These are phyloP conservation scores for Chamaea fasciata DNA, from an alignment of 2,113 vertebrate genomes.

Conservation along the genomic window DNA sequence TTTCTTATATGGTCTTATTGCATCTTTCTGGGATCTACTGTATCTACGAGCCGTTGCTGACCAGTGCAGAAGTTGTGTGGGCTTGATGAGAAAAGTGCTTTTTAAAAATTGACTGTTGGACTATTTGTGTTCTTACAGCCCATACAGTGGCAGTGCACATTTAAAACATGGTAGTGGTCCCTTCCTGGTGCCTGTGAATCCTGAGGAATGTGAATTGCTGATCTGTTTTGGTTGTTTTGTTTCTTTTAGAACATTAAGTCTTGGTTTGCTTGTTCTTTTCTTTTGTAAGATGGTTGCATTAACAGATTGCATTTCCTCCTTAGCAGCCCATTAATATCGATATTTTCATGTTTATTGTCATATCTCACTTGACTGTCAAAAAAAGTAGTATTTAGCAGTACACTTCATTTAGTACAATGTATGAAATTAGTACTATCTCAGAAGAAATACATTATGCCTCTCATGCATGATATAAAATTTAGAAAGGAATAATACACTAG, in stretches of 20 bases:
- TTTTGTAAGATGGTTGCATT: not conserved
- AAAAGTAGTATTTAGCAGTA: not conserved
- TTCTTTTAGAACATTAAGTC: not conserved
- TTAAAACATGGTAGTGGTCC: not conserved
- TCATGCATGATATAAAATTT: not conserved
- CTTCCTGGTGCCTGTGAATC: not conserved
- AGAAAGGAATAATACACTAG: not conserved
- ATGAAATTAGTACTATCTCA: not conserved
- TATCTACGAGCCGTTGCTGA: accelerated
- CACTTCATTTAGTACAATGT: not conserved
- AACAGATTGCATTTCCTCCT: not conserved
- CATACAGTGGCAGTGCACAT: not conserved
- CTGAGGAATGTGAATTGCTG: slow-evolving; percentile 5
- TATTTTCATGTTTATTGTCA: slow-evolving; percentile 7
- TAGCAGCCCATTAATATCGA: not conserved
- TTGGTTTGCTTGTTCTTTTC: not conserved
- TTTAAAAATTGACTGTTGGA: not conserved
- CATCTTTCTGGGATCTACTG: not conserved
- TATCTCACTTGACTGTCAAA: not conserved
- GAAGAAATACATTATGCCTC: not conserved
- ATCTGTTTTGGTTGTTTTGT: not conserved
- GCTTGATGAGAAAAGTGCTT: slow-evolving; percentile 32
- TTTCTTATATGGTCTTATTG: not conserved
- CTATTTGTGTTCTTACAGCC: not conserved
- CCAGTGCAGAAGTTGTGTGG: not conserved